Evolutionary conservation across 2,888 invertebrate genomes (phyloP), one percentile per base, ranked within the genome.

Genomic region (Sialis fuliginosa): DNA sequence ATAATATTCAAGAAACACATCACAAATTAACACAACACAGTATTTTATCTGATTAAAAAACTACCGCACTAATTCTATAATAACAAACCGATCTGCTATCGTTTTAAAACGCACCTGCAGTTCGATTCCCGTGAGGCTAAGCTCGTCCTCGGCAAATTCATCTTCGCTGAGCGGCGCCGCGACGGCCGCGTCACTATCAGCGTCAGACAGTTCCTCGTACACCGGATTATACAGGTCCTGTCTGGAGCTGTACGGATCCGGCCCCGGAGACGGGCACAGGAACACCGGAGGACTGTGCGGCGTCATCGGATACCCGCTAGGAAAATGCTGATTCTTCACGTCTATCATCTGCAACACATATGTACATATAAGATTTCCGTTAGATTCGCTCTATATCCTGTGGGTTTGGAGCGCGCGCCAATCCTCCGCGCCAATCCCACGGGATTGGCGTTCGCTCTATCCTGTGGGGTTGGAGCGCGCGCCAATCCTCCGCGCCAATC

Each of bases 91-190:
- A 22, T 22, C 22, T 22, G 22, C 22, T 22, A 22, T 22, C 22
- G 22, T 22, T 22, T 22, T 22, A 5, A 12, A 37, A 5, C 12
- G 10, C 7, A 10, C 37, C 10, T 37, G 37, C 10, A 37, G 37
- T 52, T 56, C 58, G 48, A 62, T 69, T 47, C 72, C 74, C 1
- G 69, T 72, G 53, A 74, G 59, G 51, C 74, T 81, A 9, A 87
- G 69, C 59, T 87, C 87, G 60, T 87, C 87, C 65, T 86, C 87
- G 44, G 86, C 86, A 59, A 87, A 86, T 58, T 87, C 86, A 57
- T 87, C 87, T 59, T 86, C 87, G 58, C 84, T 85, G 58, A 78
- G 79, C 35, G 77, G 70, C 8, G 77, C 79, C 2, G 71, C 70
- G 31, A 60, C 62, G 37, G 64, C 52, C 52, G 74, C 74, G 49